These are phyloP conservation scores for Dipus sagitta DNA, from an alignment of 2,797 vertebrate species.

Conservation along the genomic window DNA sequence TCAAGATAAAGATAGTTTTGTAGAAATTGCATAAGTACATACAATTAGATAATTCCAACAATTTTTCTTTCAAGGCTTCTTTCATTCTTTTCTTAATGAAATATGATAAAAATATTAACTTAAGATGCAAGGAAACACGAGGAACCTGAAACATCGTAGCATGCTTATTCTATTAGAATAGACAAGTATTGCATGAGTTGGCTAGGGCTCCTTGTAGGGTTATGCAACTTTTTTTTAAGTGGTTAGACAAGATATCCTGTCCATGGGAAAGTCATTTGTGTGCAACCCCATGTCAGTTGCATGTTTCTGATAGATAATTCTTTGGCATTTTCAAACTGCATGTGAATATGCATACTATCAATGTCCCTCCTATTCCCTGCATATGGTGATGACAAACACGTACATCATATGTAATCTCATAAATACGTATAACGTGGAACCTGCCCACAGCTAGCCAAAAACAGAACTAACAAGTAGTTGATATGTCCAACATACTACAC, in stretches of 20 bases:
- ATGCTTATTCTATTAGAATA: slow-evolving; percentile 84
- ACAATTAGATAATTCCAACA: slow-evolving; percentile 52
- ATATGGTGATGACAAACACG: neutral
- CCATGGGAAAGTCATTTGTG: slow-evolving; percentile 80
- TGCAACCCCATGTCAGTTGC: slow-evolving; percentile 59
- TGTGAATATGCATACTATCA: neutral
- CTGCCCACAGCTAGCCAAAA: slow-evolving; percentile 41
- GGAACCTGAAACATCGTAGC: slow-evolving; percentile 78
- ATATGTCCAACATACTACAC: slow-evolving; percentile 24
- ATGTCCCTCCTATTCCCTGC: neutral
- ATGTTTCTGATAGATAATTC: slow-evolving; percentile 70
- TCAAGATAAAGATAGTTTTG: slow-evolving; percentile 64
- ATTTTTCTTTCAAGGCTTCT: slow-evolving; percentile 65
- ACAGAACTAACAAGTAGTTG: slow-evolving; percentile 38
- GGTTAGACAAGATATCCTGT: slow-evolving; percentile 81
- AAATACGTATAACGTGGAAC: neutral
- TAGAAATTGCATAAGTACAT: slow-evolving; percentile 27
- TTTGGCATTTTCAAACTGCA: slow-evolving; percentile 52
- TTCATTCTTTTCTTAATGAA: slow-evolving; percentile 68
- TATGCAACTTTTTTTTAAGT: slow-evolving; percentile 85
- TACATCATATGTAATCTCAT: neutral
- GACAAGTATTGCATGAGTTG: slow-evolving; percentile 87
- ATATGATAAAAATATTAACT: slow-evolving; percentile 86
- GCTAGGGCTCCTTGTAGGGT: slow-evolving; percentile 79
- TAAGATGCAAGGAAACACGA: slow-evolving; percentile 83